Evolutionary conservation across 2,888 invertebrate species (phyloP).

Genomic region (Drosophila longiperda): DNA sequence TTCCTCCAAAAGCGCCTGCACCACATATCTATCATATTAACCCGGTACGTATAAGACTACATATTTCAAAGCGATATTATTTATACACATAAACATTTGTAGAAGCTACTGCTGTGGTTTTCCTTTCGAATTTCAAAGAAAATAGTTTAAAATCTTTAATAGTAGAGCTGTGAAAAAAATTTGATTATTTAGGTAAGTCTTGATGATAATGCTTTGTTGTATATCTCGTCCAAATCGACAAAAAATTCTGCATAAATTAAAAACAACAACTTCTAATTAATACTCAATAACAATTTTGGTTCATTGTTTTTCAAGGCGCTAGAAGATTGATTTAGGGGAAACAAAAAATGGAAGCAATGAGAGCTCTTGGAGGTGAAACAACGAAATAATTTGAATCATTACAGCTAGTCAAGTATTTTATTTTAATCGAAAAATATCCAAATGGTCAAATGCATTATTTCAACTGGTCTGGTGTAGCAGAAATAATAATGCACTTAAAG

Average conservation of each 20-base stretch:
- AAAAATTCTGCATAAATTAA: neutral
- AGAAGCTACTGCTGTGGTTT: neutral
- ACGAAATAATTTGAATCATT: neutral
- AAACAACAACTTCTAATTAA: neutral
- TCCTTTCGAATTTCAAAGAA: neutral
- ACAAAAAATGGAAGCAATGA: neutral
- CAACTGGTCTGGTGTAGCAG: neutral
- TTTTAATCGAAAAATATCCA: neutral
- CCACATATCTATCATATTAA: slow-evolving; percentile 90
- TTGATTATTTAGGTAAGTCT: neutral
- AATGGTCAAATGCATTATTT: neutral
- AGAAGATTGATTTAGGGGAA: neutral
- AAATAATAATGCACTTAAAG: neutral
- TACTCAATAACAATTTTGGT: neutral
- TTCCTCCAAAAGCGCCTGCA: slow-evolving; percentile 92
- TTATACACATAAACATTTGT: neutral
- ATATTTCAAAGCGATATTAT: neutral
- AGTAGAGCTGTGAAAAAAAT: neutral
- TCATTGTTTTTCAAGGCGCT: neutral
- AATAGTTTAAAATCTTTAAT: neutral
- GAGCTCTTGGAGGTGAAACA: neutral
- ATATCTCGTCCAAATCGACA: neutral
- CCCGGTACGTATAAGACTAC: slow-evolving; percentile 87
- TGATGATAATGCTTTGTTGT: neutral
- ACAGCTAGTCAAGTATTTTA: neutral